phyloP scores from a whole-genome alignment of 2,797 vertebrate genomes.

The Oreortyx pictus region DNA sequence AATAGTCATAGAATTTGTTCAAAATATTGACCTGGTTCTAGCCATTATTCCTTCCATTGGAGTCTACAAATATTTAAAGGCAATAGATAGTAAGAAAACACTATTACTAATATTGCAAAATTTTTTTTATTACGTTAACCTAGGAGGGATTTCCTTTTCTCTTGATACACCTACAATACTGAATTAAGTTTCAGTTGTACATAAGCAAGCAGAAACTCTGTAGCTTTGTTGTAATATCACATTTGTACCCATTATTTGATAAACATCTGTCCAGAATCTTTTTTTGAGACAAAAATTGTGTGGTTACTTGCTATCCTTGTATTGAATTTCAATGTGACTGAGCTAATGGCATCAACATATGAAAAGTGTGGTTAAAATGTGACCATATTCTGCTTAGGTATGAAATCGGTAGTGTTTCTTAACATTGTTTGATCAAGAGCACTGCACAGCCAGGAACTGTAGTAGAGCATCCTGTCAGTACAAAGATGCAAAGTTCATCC shows the following conservation, averaged over 20 bases:
- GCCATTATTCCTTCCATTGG: neutral
- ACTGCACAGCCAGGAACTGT: neutral
- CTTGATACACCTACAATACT: neutral
- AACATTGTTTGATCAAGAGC: neutral
- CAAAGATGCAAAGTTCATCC: neutral
- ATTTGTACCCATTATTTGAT: slow-evolving; percentile 3
- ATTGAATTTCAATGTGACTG: neutral
- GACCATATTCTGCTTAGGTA: neutral
- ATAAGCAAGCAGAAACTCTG: slow-evolving; percentile 6
- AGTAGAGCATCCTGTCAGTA: neutral
- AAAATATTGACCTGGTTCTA: neutral
- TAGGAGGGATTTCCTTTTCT: neutral
- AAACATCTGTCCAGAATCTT: neutral
- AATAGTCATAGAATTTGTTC: neutral
- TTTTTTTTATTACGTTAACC: neutral
- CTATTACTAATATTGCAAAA: neutral
- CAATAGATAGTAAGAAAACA: neutral
- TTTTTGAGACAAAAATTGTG: neutral
- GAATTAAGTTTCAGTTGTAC: neutral
- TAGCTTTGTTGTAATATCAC: neutral
- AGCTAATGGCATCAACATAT: neutral
- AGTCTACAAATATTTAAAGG: neutral
- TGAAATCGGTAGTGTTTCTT: neutral
- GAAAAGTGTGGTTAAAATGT: neutral
- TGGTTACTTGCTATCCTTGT: neutral